These are phyloP conservation scores for Melanotaenia duboulayi DNA, from an alignment of 2,113 vertebrate genomes.

Conservation along the genomic window DNA sequence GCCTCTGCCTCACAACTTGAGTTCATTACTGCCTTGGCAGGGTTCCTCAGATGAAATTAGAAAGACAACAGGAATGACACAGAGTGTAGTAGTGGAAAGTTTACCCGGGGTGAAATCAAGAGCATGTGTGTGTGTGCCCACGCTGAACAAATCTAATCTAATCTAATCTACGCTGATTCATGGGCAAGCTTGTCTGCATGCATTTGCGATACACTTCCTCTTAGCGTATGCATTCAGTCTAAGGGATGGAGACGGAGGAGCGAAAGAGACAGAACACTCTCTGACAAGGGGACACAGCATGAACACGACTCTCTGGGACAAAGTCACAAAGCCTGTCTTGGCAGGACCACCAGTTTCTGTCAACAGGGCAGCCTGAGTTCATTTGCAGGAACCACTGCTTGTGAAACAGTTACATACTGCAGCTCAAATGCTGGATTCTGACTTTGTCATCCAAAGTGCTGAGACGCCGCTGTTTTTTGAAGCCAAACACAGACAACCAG, in stretches of 20 bases:
- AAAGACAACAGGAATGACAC: slow-evolving; percentile 71
- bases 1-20: slow-evolving; percentile 57
- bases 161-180: slow-evolving; percentile 70
- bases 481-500: neutral
- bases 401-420: slow-evolving; percentile 56
- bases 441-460: slow-evolving; percentile 23
- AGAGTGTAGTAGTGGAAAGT: slow-evolving; percentile 55
- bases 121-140: neutral
- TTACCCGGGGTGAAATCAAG: slow-evolving; percentile 55
- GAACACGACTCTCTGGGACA: slow-evolving; percentile 49
- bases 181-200: slow-evolving; percentile 62
- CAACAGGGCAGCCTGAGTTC: slow-evolving; percentile 45
- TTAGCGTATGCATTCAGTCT: slow-evolving; percentile 36
- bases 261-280: slow-evolving; percentile 52
- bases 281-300: slow-evolving; percentile 52
- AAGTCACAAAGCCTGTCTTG: slow-evolving; percentile 56
- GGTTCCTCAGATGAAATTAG: slow-evolving; percentile 68
- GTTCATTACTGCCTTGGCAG: slow-evolving; percentile 74
- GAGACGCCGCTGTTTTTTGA: slow-evolving; percentile 1
- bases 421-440: slow-evolving; percentile 41
- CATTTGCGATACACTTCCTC: slow-evolving; percentile 59
- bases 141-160: slow-evolving; percentile 67
- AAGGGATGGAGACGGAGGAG: slow-evolving; percentile 43
- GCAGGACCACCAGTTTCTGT: slow-evolving; percentile 54
- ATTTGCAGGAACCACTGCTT: slow-evolving; percentile 38